These are phyloP conservation scores for Agrotis segetum DNA, from an alignment of 2,888 invertebrate genomes.

Conservation along the genomic window DNA sequence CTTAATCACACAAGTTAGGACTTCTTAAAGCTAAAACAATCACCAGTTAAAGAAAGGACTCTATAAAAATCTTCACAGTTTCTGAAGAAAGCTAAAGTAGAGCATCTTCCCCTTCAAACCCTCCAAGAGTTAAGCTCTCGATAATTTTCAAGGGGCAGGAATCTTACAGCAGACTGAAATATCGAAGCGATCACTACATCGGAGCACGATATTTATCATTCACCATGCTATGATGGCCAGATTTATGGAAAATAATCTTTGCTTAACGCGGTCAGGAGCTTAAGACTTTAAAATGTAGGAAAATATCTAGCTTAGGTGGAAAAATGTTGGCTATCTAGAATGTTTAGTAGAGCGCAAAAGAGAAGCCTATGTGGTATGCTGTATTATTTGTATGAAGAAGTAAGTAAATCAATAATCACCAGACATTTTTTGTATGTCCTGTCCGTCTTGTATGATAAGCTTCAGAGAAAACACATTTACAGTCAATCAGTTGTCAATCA, in stretches of 20 bases:
- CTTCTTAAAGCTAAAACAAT: background rate
- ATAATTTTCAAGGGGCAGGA: slow-evolving; percentile 85
- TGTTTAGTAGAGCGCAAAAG: background rate
- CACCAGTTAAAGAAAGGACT: background rate
- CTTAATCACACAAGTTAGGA: no score
- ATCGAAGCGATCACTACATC: slow-evolving; percentile 82
- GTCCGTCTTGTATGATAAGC: background rate
- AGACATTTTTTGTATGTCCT: no score
- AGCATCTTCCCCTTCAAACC: slow-evolving; percentile 64
- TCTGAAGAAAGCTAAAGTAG: slow-evolving; percentile 57
- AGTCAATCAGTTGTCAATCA: background rate
- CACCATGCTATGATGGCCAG: slow-evolving; percentile 64
- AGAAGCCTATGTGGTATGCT: background rate
- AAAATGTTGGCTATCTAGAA: slow-evolving; percentile 3
- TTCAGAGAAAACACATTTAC: background rate
- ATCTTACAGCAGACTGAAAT: slow-evolving; percentile 85
- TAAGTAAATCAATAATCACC: background rate
- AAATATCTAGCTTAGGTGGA: slow-evolving; percentile 18
- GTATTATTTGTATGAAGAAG: background rate
- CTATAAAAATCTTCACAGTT: background rate
- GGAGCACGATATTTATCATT: slow-evolving; percentile 84
- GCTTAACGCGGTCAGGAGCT: slow-evolving; percentile 50
- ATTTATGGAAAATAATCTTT: slow-evolving; percentile 67
- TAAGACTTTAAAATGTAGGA: slow-evolving; percentile 32
- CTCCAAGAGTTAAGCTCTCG: slow-evolving; percentile 74